These are phyloP conservation scores for Tolypeutes matacus DNA, from an alignment of 2,797 vertebrate species.

Conservation along the genomic window DNA sequence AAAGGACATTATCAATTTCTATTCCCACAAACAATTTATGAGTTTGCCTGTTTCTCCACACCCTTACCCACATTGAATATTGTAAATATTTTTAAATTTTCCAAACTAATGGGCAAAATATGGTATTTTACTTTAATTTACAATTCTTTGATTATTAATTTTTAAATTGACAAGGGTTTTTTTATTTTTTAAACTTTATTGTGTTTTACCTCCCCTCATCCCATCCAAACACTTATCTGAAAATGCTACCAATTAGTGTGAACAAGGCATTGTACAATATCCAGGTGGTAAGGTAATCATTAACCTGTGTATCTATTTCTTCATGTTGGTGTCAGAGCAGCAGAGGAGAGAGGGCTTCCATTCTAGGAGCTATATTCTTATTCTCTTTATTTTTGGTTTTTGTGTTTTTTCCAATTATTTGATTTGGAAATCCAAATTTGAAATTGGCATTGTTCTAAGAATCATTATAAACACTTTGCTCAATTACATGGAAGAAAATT, in stretches of 20 bases:
- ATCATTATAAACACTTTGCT: too few relatives aligned
- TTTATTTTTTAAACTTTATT: not conserved
- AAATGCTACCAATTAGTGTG: not conserved
- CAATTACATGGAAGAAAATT: too few relatives aligned
- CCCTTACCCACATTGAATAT: not conserved
- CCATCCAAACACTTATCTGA: not conserved
- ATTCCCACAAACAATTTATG: not conserved
- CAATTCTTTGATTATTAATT: not conserved
- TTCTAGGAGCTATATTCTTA: not conserved
- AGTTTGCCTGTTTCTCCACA: not conserved
- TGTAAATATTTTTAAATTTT: constrained; percentile 6
- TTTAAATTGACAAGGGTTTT: not conserved
- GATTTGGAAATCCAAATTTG: constrained; percentile 4
- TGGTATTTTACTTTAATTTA: constrained; percentile 2
- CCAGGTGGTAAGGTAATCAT: not conserved
- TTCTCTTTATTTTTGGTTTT: not conserved
- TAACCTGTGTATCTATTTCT: not conserved
- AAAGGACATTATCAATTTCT: not conserved
- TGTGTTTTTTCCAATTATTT: not conserved
- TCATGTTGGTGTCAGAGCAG: not conserved
- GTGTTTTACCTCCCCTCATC: not conserved
- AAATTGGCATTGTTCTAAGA: not conserved
- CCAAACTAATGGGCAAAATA: not conserved
- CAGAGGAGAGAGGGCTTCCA: not conserved
- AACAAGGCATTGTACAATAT: not conserved